These are phyloP conservation scores for Alethe diademata DNA, from an alignment of 2,113 vertebrate species.

Conservation along the genomic window DNA sequence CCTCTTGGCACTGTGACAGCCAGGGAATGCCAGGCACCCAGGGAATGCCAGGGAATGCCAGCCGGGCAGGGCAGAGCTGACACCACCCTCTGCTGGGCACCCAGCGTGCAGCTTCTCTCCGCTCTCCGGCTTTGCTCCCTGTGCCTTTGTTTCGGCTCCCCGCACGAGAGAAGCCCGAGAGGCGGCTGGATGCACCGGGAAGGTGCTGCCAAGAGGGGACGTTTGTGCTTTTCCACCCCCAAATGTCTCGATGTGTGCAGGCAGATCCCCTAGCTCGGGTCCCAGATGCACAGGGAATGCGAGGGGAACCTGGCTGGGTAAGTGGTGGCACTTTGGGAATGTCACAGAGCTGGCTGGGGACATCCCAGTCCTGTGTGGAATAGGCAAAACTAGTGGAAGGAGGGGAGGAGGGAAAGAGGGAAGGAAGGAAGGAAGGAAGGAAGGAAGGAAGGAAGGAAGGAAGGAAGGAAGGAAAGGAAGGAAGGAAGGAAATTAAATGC, in stretches of 20 bases:
- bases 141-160: neutral
- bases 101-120: neutral
- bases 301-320: fast-evolving
- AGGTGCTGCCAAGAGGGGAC: neutral
- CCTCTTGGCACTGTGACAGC: neutral
- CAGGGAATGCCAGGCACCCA: neutral
- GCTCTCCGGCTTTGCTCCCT: fast-evolving
- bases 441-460: too few species aligned
- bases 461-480: too few species aligned
- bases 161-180: neutral
- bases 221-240: fast-evolving
- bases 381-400: fast-evolving
- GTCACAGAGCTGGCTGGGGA: neutral
- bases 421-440: too few species aligned
- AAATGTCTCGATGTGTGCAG: fast-evolving
- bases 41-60: neutral
- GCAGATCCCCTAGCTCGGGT: neutral
- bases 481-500: neutral
- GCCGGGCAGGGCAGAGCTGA: neutral
- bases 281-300: fast-evolving
- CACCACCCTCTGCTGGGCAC: constrained; percentile 62
- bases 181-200: fast-evolving
- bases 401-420: neutral
- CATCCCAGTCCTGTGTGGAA: neutral
- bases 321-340: neutral